A percentile compares a stretch with the other conserved stretches of the same genome.
Evolutionary conservation across 2,888 invertebrate genomes (phyloP).

Genomic region (Gonocerus acuteangulatus): DNA sequence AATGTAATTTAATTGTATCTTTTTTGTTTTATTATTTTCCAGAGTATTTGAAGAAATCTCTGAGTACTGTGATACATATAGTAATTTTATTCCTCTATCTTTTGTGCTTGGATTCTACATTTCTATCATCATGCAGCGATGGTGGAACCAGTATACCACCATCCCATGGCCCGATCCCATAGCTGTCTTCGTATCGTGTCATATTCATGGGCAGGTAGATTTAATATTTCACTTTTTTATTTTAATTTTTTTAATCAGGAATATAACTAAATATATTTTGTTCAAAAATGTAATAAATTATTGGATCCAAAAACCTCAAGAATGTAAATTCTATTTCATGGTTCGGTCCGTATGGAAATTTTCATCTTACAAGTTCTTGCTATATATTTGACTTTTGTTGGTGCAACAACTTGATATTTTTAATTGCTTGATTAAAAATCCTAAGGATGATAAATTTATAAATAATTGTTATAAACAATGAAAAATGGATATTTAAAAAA

Average conservation of each 20-base stretch:
- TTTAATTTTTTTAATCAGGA: not conserved
- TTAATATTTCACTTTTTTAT: not conserved
- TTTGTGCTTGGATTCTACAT: slow-evolving; percentile 94
- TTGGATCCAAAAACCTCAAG: no score
- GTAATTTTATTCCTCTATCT: slow-evolving; percentile 80
- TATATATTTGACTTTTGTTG: no score
- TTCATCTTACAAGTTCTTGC: no score
- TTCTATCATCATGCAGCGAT: slow-evolving; percentile 82
- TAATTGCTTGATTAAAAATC: no score
- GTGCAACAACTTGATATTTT: no score
- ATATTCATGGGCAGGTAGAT: slow-evolving; percentile 63
- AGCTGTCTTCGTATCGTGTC: slow-evolving; percentile 77
- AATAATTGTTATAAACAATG: no score
- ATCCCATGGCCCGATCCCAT: slow-evolving; percentile 84
- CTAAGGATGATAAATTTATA: no score
- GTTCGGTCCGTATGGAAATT: no score
- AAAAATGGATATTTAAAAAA: no score
- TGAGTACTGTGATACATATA: slow-evolving; percentile 76
- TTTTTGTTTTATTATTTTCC: slow-evolving; percentile 7
- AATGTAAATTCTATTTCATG: no score
- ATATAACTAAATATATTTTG: no score
- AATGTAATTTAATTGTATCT: not conserved
- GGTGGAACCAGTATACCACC: slow-evolving; percentile 78
- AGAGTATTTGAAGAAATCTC: slow-evolving; percentile 76
- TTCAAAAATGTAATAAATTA: no score